These are phyloP conservation scores for Bradypus variegatus DNA, from an alignment of 2,797 vertebrate genomes.

Conservation along the genomic window DNA sequence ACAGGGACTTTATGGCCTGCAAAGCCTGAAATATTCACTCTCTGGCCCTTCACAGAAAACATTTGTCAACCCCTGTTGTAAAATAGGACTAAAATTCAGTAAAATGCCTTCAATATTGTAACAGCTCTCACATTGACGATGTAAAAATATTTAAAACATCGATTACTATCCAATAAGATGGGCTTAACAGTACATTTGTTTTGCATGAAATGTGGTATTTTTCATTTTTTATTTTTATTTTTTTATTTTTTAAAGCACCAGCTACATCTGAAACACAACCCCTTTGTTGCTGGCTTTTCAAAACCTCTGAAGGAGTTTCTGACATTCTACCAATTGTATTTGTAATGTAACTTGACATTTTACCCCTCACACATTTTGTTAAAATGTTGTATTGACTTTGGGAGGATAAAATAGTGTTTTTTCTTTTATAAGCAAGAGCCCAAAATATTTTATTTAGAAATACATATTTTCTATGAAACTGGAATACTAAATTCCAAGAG, in stretches of 20 bases:
- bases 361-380: not conserved
- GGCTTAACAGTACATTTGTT: not conserved
- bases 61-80: not conserved
- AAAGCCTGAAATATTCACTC: not conserved
- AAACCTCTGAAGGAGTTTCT: not conserved
- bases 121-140: not conserved
- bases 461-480: not conserved
- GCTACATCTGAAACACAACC: not conserved
- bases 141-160: not conserved
- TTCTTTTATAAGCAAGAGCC: not conserved
- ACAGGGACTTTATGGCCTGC: not conserved
- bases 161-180: not conserved
- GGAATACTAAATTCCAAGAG: not conserved
- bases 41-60: not conserved
- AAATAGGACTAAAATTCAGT: not conserved
- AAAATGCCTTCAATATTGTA: not conserved
- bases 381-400: slow-evolving; percentile 1
- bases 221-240: not conserved
- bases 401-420: not conserved
- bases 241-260: not conserved
- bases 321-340: not conserved
- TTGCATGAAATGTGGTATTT: not conserved
- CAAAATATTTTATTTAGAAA: slow-evolving; percentile 15
- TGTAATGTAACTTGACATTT: not conserved
- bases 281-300: not conserved